phyloP scores from a whole-genome alignment of 2,797 vertebrate genomes.

The Naso thynnoides region DNA sequence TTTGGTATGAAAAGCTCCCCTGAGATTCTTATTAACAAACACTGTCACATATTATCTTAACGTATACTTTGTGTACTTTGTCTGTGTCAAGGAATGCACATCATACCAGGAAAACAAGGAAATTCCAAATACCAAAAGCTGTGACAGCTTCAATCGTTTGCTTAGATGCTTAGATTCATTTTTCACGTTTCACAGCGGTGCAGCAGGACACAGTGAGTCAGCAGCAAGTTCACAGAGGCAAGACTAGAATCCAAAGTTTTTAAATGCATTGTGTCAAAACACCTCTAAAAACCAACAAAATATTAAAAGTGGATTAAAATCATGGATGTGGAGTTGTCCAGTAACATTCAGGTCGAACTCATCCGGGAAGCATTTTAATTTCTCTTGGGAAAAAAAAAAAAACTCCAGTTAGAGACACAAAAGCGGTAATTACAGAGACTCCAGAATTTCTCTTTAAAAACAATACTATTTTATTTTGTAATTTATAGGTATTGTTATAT shows the following conservation, averaged over 20 bases:
- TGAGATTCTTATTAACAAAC: neutral
- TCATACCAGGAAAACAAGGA: neutral
- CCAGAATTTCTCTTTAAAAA: conserved; percentile 77
- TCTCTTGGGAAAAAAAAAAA: neutral
- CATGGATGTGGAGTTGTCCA: neutral
- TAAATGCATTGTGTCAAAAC: neutral
- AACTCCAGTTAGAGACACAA: conserved; percentile 1
- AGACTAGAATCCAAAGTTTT: neutral
- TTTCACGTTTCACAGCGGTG: neutral
- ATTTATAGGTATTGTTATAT: conserved; percentile 88
- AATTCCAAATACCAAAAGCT: neutral
- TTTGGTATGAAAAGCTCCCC: no score
- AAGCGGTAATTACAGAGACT: conserved; percentile 26
- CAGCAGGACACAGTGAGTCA: neutral
- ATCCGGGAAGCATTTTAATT: neutral
- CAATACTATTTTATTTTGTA: conserved; percentile 85
- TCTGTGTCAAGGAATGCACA: neutral
- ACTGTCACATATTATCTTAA: neutral
- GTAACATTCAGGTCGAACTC: neutral
- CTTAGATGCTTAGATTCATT: neutral
- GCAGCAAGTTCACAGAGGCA: neutral
- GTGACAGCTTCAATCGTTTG: neutral
- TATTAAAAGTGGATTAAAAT: neutral
- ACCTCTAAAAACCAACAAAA: neutral
- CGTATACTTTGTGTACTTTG: neutral